Percentiles rank a stretch among this genome's conserved stretches.
Conservation (phyloP, 2,888 invertebrate genomes). For the Spatulosminthurus flaviceps region DNA sequence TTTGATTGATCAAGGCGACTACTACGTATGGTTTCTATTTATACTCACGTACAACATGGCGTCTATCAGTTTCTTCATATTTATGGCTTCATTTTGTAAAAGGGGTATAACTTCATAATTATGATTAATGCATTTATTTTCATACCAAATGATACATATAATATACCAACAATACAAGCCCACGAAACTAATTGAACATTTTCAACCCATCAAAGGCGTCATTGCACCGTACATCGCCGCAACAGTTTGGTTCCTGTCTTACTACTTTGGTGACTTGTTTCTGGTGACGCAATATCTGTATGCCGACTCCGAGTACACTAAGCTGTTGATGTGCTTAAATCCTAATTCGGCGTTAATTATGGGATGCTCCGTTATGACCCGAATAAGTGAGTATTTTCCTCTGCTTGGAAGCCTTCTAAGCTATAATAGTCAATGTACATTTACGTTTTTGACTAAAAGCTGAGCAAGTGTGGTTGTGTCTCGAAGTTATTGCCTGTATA, state of each 20-base stretch:
- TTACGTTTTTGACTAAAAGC: background rate
- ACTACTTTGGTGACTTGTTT: conserved; percentile 41
- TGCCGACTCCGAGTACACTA: background rate
- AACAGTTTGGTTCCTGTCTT: conserved; percentile 34
- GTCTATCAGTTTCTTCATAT: conserved; percentile 26
- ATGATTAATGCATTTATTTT: background rate
- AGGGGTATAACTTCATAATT: conserved; percentile 21
- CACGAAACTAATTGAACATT: no score
- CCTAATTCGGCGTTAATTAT: conserved; percentile 31
- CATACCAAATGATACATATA: background rate
- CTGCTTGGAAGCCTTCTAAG: no score
- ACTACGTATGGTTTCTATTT: conserved; percentile 28
- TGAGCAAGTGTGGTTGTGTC: no score
- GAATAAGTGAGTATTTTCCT: conserved; percentile 25
- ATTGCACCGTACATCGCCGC: conserved; percentile 29
- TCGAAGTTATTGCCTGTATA: no score
- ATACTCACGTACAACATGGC: conserved; percentile 25
- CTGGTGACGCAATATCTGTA: background rate
- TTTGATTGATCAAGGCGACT: conserved; percentile 30
- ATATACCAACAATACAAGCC: no score
- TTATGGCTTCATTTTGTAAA: conserved; percentile 28
- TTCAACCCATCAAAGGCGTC: no score
- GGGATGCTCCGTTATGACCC: conserved; percentile 21
- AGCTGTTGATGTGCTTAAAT: conserved; percentile 33
- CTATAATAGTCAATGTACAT: background rate